These are phyloP conservation scores for Scaptomyza polygonia DNA, from an alignment of 2,888 invertebrate species.

Conservation along the genomic window DNA sequence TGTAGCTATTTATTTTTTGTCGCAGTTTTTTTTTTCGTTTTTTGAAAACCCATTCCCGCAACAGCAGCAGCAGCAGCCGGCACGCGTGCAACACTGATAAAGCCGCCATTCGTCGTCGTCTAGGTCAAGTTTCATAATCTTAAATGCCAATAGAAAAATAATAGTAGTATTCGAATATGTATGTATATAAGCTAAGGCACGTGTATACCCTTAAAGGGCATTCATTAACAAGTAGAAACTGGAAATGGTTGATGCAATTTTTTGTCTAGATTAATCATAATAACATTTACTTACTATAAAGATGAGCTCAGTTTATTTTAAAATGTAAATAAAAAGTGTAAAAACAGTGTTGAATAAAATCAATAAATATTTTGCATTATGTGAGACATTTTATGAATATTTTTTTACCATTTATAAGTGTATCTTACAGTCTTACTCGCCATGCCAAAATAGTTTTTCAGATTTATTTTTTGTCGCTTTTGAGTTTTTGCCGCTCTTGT, in stretches of 20 bases:
- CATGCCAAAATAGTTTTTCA: too few species aligned
- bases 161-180: background rate
- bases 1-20: background rate
- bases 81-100: conserved; percentile 71
- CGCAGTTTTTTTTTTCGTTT: too few species aligned
- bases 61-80: conserved; percentile 24
- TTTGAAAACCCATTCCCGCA: background rate
- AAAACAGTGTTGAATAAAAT: too few species aligned
- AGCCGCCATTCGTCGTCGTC: conserved; percentile 53
- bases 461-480: conserved; percentile 56
- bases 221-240: background rate
- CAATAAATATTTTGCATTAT: too few species aligned
- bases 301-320: background rate
- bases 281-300: background rate
- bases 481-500: conserved; percentile 59
- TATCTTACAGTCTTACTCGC: too few species aligned
- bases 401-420: too few species aligned
- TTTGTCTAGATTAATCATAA: background rate
- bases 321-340: too few species aligned
- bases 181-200: background rate
- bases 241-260: background rate
- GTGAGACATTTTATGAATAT: too few species aligned
- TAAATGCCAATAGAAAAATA: background rate
- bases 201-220: background rate
- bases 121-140: conserved; percentile 62